Evolutionary conservation across 2,113 vertebrate species (phyloP), one percentile per base, ranked within the genome.

Genomic region (Corvus moneduloides): DNA sequence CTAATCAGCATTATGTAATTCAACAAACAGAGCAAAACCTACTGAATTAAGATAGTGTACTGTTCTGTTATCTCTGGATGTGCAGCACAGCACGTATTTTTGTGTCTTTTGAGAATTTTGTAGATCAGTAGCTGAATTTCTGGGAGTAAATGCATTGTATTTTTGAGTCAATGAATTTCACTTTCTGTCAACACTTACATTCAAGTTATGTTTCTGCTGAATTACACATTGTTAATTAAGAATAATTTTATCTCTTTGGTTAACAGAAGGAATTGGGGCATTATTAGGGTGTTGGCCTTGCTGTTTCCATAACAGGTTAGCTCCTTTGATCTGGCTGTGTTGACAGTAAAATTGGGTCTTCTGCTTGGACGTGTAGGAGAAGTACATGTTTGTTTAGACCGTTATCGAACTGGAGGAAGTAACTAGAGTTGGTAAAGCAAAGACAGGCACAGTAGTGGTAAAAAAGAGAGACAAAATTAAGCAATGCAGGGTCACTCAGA

Each of bases 311-410:
- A 85, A 77, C 63, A 80, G 59, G 55, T 87, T 93, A 83, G 55
- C 35, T 93, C 55, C 90, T 91, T 96, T 93, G 81, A 87, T 91
- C 75, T 90, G 75, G 16, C 48, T 67, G 55, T 69, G 75, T 77
- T 91, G 82, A 87, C 67, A 88, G 82, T 85, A 93, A 89, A 96
- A 94, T 77, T 84, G 83, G 10, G 71, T 95, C 78, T 94, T 93
- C 75, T 91, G 71, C 91, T 95, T 87, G 85, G 68, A 94, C 20
- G 11, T 89, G 83, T 74, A 86, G 54, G 72, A 90, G 43, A 88
- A 62, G 48, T 69, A 51, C 3, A 2, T 69, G 43, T 90, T 95
- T 92, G 56, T 83, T 75, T 86, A 87, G 91, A 94, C 92, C 11
- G 11, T 87, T 94, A 83, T 49, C 52, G 37, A 59, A 17, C 11